Evolutionary conservation across 1,140 invertebrate genomes (phyloP).

Genomic region (Drosophila punjabiensis): DNA sequence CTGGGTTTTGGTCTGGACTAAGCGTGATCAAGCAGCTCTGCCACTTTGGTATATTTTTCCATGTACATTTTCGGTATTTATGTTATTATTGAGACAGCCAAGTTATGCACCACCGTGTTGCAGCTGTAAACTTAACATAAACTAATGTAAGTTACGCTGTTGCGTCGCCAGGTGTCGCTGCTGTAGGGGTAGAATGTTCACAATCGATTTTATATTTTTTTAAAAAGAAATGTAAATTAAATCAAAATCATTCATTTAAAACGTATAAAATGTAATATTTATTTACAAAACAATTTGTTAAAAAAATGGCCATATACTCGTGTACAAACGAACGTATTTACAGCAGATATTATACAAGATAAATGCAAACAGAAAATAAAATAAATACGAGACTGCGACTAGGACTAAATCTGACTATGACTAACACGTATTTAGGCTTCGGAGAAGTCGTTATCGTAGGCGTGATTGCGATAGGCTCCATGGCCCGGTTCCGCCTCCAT

Average conservation of each 20-base stretch:
- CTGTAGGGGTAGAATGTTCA: background rate
- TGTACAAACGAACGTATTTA: slow-evolving; percentile 1
- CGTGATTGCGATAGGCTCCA: slow-evolving; percentile 52
- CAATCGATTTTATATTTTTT: background rate
- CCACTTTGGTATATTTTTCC: background rate
- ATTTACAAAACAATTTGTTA: slow-evolving; percentile 36
- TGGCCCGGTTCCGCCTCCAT: slow-evolving; percentile 20
- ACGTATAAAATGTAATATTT: slow-evolving; percentile 27
- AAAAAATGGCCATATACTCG: slow-evolving; percentile 14
- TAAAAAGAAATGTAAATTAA: background rate
- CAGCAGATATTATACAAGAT: slow-evolving; percentile 12
- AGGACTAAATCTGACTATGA: slow-evolving; percentile 8
- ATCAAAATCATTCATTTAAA: background rate
- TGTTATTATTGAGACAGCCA: background rate
- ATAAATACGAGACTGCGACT: slow-evolving; percentile 38
- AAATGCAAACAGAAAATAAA: slow-evolving; percentile 35
- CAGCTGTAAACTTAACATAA: background rate
- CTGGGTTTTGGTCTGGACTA: background rate
- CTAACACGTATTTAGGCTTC: slow-evolving; percentile 16
- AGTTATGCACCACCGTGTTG: background rate
- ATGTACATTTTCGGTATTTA: background rate
- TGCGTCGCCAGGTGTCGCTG: background rate
- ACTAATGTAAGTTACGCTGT: too few species aligned
- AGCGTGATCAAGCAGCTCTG: background rate
- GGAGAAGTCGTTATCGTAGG: slow-evolving; percentile 50